Evolutionary conservation across 2,113 vertebrate genomes (phyloP).

Genomic region (Fregata magnificens): DNA sequence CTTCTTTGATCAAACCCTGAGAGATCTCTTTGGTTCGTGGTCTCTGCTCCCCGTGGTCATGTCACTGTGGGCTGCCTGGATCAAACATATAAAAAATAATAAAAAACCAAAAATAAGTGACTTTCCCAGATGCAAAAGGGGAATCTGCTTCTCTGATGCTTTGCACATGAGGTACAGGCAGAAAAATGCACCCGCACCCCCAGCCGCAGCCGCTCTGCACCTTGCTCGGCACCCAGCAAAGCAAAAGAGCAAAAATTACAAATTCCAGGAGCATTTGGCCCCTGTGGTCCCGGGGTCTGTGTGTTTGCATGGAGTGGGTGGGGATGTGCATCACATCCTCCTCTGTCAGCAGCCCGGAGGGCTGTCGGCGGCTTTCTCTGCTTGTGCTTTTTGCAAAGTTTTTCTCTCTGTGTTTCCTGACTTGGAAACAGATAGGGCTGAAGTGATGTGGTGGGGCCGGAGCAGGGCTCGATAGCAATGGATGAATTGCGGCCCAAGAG

Average conservation of each 20-base stretch:
- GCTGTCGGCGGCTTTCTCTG: fast-evolving
- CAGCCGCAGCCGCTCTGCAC: neutral
- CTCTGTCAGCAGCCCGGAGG: neutral
- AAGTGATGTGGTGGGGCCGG: neutral
- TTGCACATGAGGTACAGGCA: neutral
- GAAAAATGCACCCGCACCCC: neutral
- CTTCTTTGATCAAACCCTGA: neutral
- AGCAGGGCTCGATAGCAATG: fast-evolving
- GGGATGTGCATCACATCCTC: neutral
- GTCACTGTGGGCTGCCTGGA: neutral
- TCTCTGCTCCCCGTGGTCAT: fast-evolving
- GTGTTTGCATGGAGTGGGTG: neutral
- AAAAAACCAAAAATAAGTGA: fast-evolving
- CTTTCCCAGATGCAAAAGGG: neutral
- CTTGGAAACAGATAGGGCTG: neutral
- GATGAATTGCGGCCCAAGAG: neutral
- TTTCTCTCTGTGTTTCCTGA: neutral
- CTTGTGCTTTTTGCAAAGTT: neutral
- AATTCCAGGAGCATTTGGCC: neutral
- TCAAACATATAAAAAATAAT: neutral
- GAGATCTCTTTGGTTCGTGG: neutral
- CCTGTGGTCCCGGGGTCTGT: fast-evolving
- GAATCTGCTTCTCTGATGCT: neutral
- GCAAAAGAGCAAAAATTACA: neutral
- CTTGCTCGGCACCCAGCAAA: neutral